phyloP scores from a whole-genome alignment of 2,888 invertebrate genomes.

The Tenthredo notha region DNA sequence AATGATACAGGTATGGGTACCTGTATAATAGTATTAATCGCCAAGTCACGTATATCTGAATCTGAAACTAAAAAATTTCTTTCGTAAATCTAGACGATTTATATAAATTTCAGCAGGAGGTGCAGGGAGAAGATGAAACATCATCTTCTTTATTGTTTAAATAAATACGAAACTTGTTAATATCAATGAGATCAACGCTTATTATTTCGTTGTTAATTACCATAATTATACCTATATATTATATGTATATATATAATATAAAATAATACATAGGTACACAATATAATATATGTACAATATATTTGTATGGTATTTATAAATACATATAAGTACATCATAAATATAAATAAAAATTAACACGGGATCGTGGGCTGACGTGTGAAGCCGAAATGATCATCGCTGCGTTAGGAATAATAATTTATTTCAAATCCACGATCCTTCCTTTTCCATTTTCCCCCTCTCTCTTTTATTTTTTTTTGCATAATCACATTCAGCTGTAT shows the following conservation, averaged over 20 bases:
- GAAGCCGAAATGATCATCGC: neutral
- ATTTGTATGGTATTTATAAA: slow-evolving; percentile 69
- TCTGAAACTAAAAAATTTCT: no score
- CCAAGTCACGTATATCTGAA: no score
- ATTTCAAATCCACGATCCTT: slow-evolving; percentile 13
- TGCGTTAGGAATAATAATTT: neutral
- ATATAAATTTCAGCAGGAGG: neutral
- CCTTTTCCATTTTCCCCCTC: neutral
- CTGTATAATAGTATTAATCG: no score
- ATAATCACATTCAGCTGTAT: slow-evolving; percentile 40
- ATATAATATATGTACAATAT: slow-evolving; percentile 67
- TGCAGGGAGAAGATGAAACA: neutral
- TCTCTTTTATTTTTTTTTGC: neutral
- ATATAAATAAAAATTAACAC: slow-evolving; percentile 50
- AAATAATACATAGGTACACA: slow-evolving; percentile 52
- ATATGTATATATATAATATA: slow-evolving; percentile 56
- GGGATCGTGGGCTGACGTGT: neutral
- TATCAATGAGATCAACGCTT: slow-evolving; percentile 61
- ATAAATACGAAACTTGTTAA: neutral
- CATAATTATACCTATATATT: slow-evolving; percentile 61
- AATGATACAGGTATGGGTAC: no score
- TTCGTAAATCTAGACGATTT: no score
- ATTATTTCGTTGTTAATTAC: slow-evolving; percentile 60
- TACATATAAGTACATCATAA: slow-evolving; percentile 68
- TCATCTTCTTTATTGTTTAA: neutral